Percentiles rank a stretch among this genome's conserved stretches.
These are phyloP conservation scores for Pseudeuparius sepicola DNA, from an alignment of 2,888 invertebrate genomes.

Conservation along the genomic window DNA sequence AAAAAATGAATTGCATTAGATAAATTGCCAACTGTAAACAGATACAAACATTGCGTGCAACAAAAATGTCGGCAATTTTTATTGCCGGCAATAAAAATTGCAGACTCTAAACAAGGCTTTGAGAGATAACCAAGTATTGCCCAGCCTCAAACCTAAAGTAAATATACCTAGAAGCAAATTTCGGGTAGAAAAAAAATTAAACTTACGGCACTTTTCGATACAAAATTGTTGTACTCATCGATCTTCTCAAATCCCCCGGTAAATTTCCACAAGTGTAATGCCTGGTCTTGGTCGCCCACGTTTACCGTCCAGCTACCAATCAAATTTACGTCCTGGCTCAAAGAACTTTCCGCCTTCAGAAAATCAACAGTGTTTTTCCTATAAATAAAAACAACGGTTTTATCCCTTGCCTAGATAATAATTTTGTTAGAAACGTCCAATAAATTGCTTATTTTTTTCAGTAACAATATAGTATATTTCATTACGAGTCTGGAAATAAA, in stretches of 20 bases:
- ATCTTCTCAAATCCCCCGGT: conserved; percentile 85
- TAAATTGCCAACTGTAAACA: too few species aligned
- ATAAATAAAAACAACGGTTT: conserved; percentile 24
- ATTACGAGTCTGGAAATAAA: too few species aligned
- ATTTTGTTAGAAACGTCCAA: conserved; percentile 4
- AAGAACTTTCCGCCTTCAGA: conserved; percentile 60
- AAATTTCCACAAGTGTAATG: conserved; percentile 91
- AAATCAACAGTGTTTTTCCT: conserved; percentile 73
- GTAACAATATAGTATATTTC: too few species aligned
- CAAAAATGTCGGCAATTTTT: too few species aligned
- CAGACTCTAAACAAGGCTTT: too few species aligned
- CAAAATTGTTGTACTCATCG: conserved; percentile 63
- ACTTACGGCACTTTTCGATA: conserved; percentile 57
- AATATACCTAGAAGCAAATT: neutral
- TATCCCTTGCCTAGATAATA: too few species aligned
- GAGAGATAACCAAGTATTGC: too few species aligned
- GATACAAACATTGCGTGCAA: too few species aligned
- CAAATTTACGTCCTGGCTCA: conserved; percentile 62
- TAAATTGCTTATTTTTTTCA: too few species aligned
- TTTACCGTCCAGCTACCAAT: conserved; percentile 95
- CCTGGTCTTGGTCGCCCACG: conserved; percentile 96
- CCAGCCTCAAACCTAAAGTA: too few species aligned
- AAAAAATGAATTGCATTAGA: too few species aligned
- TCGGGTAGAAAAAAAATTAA: neutral
- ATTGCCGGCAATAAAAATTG: too few species aligned